These are phyloP conservation scores for Laticauda laticaudata DNA, from an alignment of 2,113 vertebrate species.

Conservation along the genomic window DNA sequence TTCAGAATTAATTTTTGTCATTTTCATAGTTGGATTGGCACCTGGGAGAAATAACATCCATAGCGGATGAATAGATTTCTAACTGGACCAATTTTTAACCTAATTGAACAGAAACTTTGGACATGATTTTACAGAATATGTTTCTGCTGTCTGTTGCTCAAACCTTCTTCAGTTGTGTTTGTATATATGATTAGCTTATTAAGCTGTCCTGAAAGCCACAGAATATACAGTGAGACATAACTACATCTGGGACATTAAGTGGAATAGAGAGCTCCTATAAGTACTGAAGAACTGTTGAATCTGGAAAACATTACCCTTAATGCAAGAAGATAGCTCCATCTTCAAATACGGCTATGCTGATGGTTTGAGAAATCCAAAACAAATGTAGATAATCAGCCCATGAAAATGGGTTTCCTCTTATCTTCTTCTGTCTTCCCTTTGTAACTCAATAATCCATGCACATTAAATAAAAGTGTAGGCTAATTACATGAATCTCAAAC, in stretches of 20 bases:
- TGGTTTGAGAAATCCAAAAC: neutral
- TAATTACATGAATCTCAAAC: neutral
- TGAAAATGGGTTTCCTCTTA: neutral
- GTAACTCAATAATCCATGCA: neutral
- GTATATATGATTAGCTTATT: neutral
- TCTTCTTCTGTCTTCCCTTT: neutral
- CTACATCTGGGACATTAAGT: neutral
- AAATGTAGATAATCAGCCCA: neutral
- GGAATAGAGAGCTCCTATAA: neutral
- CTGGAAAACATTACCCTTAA: neutral
- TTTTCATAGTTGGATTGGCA: neutral
- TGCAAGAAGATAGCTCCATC: neutral
- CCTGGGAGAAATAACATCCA: neutral
- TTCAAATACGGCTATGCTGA: neutral
- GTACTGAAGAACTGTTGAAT: neutral
- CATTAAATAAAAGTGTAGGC: neutral
- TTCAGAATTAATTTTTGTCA: neutral
- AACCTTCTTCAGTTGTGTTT: neutral
- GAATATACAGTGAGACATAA: neutral
- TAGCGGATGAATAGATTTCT: neutral
- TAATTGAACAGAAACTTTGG: neutral
- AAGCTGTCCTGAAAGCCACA: neutral
- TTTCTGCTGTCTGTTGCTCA: neutral
- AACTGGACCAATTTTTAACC: neutral
- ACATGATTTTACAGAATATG: neutral